Percentiles rank a stretch among this genome's conserved stretches.
Evolutionary conservation across 2,113 vertebrate species (phyloP).

Genomic region (Centropus bengalensis): DNA sequence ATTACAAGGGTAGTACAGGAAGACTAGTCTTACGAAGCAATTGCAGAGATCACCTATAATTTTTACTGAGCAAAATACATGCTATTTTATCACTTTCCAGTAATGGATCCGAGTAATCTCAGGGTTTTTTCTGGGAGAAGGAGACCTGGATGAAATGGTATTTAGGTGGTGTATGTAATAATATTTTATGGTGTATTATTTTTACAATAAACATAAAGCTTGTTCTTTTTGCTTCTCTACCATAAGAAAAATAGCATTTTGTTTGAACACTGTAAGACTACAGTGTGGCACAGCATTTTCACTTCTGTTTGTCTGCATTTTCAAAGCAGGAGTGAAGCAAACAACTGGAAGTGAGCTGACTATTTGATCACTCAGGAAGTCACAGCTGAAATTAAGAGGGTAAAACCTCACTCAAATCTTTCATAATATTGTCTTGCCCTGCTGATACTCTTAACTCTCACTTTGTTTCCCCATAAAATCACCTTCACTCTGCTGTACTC

Average conservation of each 20-base stretch:
- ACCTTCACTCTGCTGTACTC: neutral
- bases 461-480: rapidly evolving
- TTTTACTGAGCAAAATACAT: slow-evolving; percentile 12
- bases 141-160: neutral
- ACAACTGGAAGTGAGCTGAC: neutral
- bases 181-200: neutral
- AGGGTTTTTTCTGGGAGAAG: neutral
- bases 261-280: neutral
- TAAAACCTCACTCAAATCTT: neutral
- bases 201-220: slow-evolving; percentile 18
- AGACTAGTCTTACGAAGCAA: slow-evolving; percentile 11
- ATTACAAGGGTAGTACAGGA: neutral
- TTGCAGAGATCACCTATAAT: slow-evolving; percentile 20
- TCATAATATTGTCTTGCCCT: neutral
- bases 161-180: slow-evolving; percentile 28
- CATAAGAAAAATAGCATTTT: neutral
- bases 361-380: neutral
- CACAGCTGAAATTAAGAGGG: neutral
- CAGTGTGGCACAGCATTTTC: neutral
- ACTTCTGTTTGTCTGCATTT: neutral
- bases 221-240: slow-evolving; percentile 18
- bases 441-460: neutral
- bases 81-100: slow-evolving; percentile 21
- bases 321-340: neutral
- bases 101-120: neutral